A percentile compares a stretch with the other conserved stretches of the same genome.
phyloP scores from a whole-genome alignment of 23 tunicate species.

The Oikopleura vanhoeffeni region DNA sequence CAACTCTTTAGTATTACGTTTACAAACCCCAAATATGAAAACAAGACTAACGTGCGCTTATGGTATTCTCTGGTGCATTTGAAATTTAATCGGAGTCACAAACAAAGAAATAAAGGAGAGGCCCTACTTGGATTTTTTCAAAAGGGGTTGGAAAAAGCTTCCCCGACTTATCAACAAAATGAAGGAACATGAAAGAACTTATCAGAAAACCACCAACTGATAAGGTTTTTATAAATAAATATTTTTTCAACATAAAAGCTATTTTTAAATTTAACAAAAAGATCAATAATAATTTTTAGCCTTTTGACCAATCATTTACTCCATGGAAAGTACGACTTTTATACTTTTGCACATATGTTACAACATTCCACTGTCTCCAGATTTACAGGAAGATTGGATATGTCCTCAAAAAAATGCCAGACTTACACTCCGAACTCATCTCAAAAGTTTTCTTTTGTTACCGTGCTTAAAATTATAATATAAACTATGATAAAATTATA shows the following conservation, averaged over 20 bases:
- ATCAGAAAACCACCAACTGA: not conserved
- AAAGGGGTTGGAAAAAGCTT: conserved; percentile 49
- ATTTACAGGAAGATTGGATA: conserved; percentile 17
- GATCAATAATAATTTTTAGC: conserved; percentile 30
- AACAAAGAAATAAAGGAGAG: conserved; percentile 25
- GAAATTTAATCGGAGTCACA: conserved; percentile 66
- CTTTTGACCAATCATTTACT: conserved; percentile 65
- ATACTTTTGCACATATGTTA: conserved; percentile 48
- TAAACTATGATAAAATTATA: too few relatives aligned
- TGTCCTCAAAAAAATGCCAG: conserved; percentile 14
- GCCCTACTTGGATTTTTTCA: too few relatives aligned
- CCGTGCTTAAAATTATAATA: too few relatives aligned
- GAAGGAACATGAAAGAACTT: conserved; percentile 16
- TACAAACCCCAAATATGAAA: conserved; percentile 78
- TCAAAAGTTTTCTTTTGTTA: not conserved
- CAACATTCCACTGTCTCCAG: conserved; percentile 27
- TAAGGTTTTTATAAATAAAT: too few relatives aligned
- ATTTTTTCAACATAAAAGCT: too few relatives aligned
- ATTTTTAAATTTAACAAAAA: conserved; percentile 26
- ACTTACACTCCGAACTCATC: not conserved
- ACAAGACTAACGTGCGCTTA: conserved; percentile 55
- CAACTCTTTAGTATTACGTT: conserved; percentile 25
- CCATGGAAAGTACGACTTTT: conserved; percentile 64
- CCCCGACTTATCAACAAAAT: conserved; percentile 43
- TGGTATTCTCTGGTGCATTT: conserved; percentile 67